Evolutionary conservation across 2,888 invertebrate species (phyloP).

Genomic region (Lasioglossum villosulum): DNA sequence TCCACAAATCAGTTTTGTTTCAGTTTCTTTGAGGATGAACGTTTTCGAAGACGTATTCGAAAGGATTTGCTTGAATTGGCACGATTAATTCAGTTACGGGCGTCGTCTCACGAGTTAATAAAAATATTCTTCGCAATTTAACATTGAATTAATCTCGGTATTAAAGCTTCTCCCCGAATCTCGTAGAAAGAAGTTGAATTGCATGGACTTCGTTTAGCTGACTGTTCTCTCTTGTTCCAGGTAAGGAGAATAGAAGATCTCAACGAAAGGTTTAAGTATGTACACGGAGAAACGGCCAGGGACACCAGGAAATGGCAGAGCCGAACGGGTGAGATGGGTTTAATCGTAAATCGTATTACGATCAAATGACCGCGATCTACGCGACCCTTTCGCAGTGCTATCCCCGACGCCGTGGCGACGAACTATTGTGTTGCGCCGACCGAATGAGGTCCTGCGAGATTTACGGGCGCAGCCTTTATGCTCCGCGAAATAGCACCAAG

Average conservation of each 20-base stretch:
- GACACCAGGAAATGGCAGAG: slow-evolving; percentile 69
- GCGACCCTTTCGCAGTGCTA: slow-evolving; percentile 52
- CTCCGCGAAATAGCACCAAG: slow-evolving; percentile 64
- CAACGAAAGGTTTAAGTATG: background rate
- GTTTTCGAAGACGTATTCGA: too few species aligned
- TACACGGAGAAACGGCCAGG: background rate
- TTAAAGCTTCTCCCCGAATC: background rate
- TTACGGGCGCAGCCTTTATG: slow-evolving; percentile 73
- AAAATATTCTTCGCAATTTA: too few species aligned
- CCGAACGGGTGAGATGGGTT: slow-evolving; percentile 37
- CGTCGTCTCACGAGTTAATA: too few species aligned
- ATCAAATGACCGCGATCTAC: slow-evolving; percentile 74
- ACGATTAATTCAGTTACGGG: too few species aligned
- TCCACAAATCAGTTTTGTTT: too few species aligned
- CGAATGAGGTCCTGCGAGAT: slow-evolving; percentile 78
- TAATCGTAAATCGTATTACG: slow-evolving; percentile 78
- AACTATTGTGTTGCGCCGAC: slow-evolving; percentile 78
- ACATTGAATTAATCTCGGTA: too few species aligned
- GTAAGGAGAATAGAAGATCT: slow-evolving; percentile 38
- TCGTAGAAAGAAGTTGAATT: background rate
- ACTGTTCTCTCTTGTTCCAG: slow-evolving; percentile 43
- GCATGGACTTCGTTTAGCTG: background rate
- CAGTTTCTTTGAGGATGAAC: too few species aligned
- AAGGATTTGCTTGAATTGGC: too few species aligned
- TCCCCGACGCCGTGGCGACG: slow-evolving; percentile 48